These are phyloP conservation scores for Dicycla oo DNA, from an alignment of 2,888 invertebrate genomes.

Conservation along the genomic window DNA sequence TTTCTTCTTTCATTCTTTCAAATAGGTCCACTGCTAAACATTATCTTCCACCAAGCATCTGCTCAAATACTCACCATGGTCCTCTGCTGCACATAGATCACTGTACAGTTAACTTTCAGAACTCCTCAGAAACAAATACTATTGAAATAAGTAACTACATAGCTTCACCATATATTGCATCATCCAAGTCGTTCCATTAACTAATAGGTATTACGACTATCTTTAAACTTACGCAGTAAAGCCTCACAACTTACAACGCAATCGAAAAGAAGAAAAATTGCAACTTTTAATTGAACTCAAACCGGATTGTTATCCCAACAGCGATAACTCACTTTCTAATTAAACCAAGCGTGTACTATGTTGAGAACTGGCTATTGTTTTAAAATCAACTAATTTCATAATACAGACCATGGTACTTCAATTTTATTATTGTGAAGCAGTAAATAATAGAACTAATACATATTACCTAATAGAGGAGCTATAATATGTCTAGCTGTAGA, in stretches of 20 bases:
- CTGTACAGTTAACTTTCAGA: too few species aligned
- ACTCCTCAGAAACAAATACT: not conserved
- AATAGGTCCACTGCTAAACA: too few species aligned
- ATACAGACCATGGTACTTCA: not conserved
- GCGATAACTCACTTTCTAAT: slow-evolving; percentile 64
- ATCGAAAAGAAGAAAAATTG: slow-evolving; percentile 44
- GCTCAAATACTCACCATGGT: too few species aligned
- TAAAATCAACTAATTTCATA: slow-evolving; percentile 33
- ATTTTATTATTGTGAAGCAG: not conserved
- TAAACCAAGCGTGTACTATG: slow-evolving; percentile 37
- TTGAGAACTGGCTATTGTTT: slow-evolving; percentile 47
- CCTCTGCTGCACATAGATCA: too few species aligned
- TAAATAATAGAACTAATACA: not conserved
- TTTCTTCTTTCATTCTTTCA: too few species aligned
- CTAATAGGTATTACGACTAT: slow-evolving; percentile 8
- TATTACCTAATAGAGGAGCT: not conserved
- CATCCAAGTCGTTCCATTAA: slow-evolving; percentile 3
- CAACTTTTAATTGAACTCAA: slow-evolving; percentile 49
- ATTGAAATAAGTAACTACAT: not conserved
- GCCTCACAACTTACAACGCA: slow-evolving; percentile 22
- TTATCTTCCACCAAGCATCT: too few species aligned
- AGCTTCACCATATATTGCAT: not conserved
- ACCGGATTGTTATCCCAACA: slow-evolving; percentile 54
- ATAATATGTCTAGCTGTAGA: not conserved
- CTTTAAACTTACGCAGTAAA: slow-evolving; percentile 37